phyloP scores from a whole-genome alignment of 2,888 invertebrate genomes.

The Syrphus vitripennis region DNA sequence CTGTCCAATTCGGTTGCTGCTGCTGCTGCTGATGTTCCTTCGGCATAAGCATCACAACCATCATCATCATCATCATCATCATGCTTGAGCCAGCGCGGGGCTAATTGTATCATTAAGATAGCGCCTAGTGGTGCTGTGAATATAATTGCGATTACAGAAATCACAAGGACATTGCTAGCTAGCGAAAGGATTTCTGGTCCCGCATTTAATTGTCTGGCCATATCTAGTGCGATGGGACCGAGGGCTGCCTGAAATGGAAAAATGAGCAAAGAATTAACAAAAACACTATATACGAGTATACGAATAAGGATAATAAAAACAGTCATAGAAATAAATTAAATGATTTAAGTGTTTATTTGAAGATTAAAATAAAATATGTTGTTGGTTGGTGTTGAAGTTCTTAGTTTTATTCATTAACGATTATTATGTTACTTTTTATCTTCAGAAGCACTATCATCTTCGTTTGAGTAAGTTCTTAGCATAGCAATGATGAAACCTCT shows the following conservation, averaged over 20 bases:
- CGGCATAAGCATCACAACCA: no score
- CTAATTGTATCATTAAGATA: constrained; percentile 80
- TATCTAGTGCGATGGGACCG: constrained; percentile 85
- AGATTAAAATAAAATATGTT: constrained; percentile 66
- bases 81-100: constrained; percentile 77
- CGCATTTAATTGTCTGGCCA: constrained; percentile 80
- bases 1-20: constrained; percentile 14
- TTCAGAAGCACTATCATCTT: background rate
- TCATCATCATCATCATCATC: constrained; percentile 8
- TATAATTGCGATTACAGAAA: constrained; percentile 83
- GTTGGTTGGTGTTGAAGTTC: constrained; percentile 29
- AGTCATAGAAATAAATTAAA: constrained; percentile 62
- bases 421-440: background rate
- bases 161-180: constrained; percentile 82
- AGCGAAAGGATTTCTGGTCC: constrained; percentile 76
- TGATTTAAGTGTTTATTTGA: constrained; percentile 55
- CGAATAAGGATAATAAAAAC: constrained; percentile 39
- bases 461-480: background rate
- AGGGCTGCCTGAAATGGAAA: constrained; percentile 83
- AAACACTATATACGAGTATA: constrained; percentile 13
- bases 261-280: constrained; percentile 29
- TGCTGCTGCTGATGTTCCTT: constrained; percentile 21
- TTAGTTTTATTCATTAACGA: constrained; percentile 7
- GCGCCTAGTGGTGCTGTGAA: constrained; percentile 83
- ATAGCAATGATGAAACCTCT: background rate